Evolutionary conservation across 2,797 vertebrate species (phyloP).

Genomic region (Poecile montanus): DNA sequence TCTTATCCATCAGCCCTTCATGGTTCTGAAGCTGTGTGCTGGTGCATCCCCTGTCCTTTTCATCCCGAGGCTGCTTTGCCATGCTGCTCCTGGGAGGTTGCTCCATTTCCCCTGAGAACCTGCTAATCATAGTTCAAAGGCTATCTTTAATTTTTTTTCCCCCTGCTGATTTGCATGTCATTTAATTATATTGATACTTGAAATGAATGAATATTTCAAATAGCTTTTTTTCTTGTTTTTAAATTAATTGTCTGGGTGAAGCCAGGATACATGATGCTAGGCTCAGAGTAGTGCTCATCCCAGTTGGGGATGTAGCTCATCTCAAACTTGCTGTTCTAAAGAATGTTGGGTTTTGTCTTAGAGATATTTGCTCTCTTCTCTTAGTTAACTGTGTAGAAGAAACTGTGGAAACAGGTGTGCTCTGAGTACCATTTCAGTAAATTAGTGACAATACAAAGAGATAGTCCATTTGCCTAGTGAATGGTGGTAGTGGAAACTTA

Average conservation of each 20-base stretch:
- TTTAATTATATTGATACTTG: background rate
- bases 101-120: background rate
- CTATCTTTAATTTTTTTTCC: background rate
- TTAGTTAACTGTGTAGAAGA: background rate
- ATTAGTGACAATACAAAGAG: background rate
- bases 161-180: background rate
- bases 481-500: background rate
- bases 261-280: background rate
- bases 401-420: background rate
- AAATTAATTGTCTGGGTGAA: background rate
- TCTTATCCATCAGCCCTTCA: background rate
- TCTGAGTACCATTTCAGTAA: background rate
- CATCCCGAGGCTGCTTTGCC: background rate
- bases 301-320: background rate
- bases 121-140: background rate
- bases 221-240: background rate
- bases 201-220: background rate
- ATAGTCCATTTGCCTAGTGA: background rate
- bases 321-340: background rate
- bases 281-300: background rate
- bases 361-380: background rate
- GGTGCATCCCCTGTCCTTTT: background rate
- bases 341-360: fast-evolving
- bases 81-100: background rate
- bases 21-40: background rate